A percentile compares a stretch with the other conserved stretches of the same genome.
These are phyloP conservation scores for Lutra lutra DNA, from an alignment of 2,797 vertebrate species.

Conservation along the genomic window DNA sequence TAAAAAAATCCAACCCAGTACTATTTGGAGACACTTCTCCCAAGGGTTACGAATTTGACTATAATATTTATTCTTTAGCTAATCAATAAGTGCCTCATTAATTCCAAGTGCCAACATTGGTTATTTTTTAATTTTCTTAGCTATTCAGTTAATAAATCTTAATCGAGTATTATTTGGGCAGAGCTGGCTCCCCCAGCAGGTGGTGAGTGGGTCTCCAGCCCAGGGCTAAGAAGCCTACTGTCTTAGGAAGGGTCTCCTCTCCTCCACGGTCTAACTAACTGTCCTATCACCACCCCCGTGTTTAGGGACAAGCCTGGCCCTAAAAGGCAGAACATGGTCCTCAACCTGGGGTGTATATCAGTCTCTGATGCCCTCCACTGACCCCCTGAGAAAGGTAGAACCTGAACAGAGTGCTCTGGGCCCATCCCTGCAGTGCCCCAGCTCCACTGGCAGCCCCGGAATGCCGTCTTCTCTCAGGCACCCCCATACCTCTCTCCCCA, in stretches of 20 bases:
- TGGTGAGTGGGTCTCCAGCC: not conserved
- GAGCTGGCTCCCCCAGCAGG: not conserved
- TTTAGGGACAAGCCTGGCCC: accelerated
- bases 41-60: not conserved
- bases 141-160: not conserved
- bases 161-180: not conserved
- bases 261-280: not conserved
- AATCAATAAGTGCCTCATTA: not conserved
- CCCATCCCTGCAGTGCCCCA: no score
- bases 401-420: accelerated
- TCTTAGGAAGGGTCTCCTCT: not conserved
- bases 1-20: not conserved
- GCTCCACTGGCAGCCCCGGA: no score
- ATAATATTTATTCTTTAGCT: not conserved
- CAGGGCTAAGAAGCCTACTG: accelerated
- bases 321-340: accelerated
- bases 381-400: not conserved
- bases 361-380: accelerated
- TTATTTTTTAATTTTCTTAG: constrained; percentile 42
- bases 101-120: not conserved
- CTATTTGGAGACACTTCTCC: not conserved
- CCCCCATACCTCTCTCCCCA: not conserved
- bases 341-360: accelerated
- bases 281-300: accelerated
- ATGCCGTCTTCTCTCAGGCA: not conserved